These are phyloP conservation scores for Athrips mouffetella DNA, from an alignment of 2,888 invertebrate species.

Conservation along the genomic window DNA sequence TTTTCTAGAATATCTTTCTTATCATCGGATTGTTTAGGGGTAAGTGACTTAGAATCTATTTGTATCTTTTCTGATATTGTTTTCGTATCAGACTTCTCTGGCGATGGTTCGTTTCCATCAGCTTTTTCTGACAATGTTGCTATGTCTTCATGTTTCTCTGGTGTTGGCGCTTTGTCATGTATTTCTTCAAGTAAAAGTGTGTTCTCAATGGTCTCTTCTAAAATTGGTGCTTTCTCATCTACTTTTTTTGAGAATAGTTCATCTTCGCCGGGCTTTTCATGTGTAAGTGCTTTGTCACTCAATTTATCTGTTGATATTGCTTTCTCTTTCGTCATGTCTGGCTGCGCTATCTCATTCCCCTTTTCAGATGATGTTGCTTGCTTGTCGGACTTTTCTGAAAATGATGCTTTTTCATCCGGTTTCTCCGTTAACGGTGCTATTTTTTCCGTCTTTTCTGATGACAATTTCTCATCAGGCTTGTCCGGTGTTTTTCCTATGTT, in stretches of 20 bases:
- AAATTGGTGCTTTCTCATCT: conserved; percentile 18
- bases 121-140: conserved; percentile 14
- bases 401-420: conserved; percentile 13
- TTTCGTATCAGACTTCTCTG: conserved; percentile 7
- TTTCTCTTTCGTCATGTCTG: not conserved
- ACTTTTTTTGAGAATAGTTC: not conserved
- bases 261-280: not conserved
- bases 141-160: conserved; percentile 16
- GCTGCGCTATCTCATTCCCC: too few relatives aligned
- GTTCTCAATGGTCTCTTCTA: conserved; percentile 11
- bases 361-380: not conserved
- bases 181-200: conserved; percentile 9
- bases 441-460: conserved; percentile 4
- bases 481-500: not conserved
- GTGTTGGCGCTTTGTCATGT: conserved; percentile 15
- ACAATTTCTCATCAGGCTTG: not conserved
- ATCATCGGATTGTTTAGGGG: conserved; percentile 16
- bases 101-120: not conserved
- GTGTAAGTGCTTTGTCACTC: conserved; percentile 9
- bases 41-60: conserved; percentile 19
- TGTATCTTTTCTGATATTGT: conserved; percentile 7
- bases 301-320: not conserved
- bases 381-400: conserved; percentile 6
- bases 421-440: conserved; percentile 21
- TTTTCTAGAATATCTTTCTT: conserved; percentile 15